phyloP scores from a whole-genome alignment of 2,888 invertebrate species.

The Sinhomidia bicolor region DNA sequence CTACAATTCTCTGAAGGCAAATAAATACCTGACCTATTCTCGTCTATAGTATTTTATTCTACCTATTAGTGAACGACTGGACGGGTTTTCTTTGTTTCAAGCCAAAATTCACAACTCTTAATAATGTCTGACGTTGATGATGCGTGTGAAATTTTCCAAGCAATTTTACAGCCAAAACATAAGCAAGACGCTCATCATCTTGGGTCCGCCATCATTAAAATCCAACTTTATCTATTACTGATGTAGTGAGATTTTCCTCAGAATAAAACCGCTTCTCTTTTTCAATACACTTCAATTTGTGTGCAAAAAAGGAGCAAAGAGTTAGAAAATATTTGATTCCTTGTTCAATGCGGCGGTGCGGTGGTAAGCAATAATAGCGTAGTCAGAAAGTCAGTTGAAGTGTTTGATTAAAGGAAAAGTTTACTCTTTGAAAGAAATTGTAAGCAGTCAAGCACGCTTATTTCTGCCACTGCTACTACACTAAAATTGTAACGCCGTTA shows the following conservation, averaged over 20 bases:
- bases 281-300: neutral
- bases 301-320: neutral
- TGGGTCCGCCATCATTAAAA: neutral
- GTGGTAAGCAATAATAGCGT: too few species aligned
- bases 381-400: neutral
- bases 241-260: too few species aligned
- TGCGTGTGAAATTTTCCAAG: slow-evolving; percentile 45
- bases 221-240: too few species aligned
- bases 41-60: neutral
- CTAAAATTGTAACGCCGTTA: neutral
- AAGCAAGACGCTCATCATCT: slow-evolving; percentile 12
- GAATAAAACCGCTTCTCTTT: neutral
- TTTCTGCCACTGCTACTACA: too few species aligned
- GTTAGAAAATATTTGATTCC: neutral
- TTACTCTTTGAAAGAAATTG: too few species aligned
- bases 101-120: neutral
- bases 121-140: slow-evolving; percentile 18
- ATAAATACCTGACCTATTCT: slow-evolving; percentile 45
- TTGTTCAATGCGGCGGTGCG: neutral
- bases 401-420: neutral
- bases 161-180: slow-evolving; percentile 13
- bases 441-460: too few species aligned
- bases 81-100: slow-evolving; percentile 17
- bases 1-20: slow-evolving; percentile 35
- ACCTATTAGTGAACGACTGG: neutral